Base-by-base conservation (phyloP, 2,113 vertebrate species). In the Bujurquina vittata region DNA sequence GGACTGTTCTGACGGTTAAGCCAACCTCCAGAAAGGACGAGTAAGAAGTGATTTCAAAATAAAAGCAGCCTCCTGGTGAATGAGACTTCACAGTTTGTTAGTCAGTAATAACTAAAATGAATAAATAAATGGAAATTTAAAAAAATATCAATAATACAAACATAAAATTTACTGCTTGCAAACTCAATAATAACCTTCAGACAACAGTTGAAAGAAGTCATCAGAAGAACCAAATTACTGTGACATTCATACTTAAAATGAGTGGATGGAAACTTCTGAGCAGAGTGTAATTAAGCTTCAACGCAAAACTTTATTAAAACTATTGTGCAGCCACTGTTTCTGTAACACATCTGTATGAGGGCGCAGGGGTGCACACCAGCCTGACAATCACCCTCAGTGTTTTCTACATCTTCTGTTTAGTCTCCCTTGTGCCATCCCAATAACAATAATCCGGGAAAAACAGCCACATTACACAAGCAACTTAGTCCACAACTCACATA, bases 361-460 rank as follows among this genome's bases (percentile, higher is more conserved):
- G 23, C 0, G 3, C 8, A 14, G 57, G 57, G 57, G 0, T 58
- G 23, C 23, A 59, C 57, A 29, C 4, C 26, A 29, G 3, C 57
- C 52, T 43, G 61, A 10, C 23, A 65, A 3, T 23, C 62, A 0
- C 5, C 14, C 0, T 23, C 61, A 40, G 20, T 4, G 0, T 2
- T 63, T 63, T 40, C 11, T 4, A 6, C 43, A 46, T 7, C 35
- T 37, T 37, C 1, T 37, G 37, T 10, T 40, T 40, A 40, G 37
- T 40, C 37, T 40, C 37, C 37, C 10, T 40, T 10, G 37, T 22
- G 35, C 33, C 22, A 0, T 40, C 4, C 35, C 61, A 63, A 6
- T 26, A 26, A 31, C 5, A 31, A 31, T 5, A 63, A 63, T 63
- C 33, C 20, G 22, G 61, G 0, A 14, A 37, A 62, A 33, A 63